A percentile compares a stretch with the other conserved stretches of the same genome.
phyloP scores from a whole-genome alignment of 2,888 invertebrate species.

The Aleiodes testaceus region DNA sequence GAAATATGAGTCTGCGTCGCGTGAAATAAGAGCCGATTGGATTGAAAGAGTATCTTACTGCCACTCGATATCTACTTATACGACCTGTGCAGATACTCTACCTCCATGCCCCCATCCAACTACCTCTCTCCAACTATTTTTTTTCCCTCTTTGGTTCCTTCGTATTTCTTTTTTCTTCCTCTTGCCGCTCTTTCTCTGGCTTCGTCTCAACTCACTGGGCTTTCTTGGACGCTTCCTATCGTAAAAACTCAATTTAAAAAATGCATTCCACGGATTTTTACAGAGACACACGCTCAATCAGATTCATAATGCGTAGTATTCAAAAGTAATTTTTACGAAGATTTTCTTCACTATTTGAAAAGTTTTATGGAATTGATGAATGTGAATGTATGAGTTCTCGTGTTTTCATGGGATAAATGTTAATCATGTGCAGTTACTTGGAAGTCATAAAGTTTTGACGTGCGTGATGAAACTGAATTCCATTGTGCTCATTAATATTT shows the following conservation, averaged over 20 bases:
- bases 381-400: neutral
- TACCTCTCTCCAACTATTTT: conserved; percentile 13
- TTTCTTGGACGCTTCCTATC: conserved; percentile 27
- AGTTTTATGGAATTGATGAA: neutral
- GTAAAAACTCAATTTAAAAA: conserved; percentile 27
- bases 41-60: conserved; percentile 65
- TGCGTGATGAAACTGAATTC: too few relatives aligned
- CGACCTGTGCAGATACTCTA: conserved; percentile 39
- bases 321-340: conserved; percentile 13
- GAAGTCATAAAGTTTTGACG: too few relatives aligned
- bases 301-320: conserved; percentile 12
- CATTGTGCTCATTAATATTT: neutral
- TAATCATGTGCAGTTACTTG: too few relatives aligned
- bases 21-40: conserved; percentile 68
- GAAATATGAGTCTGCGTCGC: conserved; percentile 68
- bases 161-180: neutral
- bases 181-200: neutral
- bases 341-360: neutral
- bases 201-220: conserved; percentile 12
- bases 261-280: conserved; percentile 12
- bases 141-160: conserved; percentile 14
- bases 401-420: neutral
- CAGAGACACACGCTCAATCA: conserved; percentile 16
- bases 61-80: conserved; percentile 65
- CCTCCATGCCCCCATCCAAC: conserved; percentile 3